These are phyloP conservation scores for Caenorhabditis briggsae DNA, from an alignment of 1,140 invertebrate species.

Conservation along the genomic window DNA sequence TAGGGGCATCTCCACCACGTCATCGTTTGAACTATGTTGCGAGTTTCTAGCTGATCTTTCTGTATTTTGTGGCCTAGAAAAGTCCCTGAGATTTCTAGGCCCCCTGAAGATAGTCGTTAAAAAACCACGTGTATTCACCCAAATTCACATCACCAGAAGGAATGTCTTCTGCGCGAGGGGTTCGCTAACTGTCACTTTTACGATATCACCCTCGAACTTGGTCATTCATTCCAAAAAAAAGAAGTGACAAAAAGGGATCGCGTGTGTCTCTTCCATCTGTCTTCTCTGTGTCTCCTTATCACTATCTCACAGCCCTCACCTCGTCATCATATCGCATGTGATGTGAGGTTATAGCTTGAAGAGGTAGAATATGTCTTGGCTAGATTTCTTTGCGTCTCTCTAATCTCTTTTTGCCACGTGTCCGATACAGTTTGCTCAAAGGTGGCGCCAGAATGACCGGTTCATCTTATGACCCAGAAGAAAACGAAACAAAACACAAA, in stretches of 20 bases:
- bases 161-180: neutral
- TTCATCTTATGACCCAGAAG: neutral
- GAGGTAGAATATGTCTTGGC: no score
- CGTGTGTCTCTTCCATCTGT: neutral
- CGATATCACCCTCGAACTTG: neutral
- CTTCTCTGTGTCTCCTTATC: neutral
- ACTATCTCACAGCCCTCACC: neutral
- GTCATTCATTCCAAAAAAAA: slow-evolving; percentile 25
- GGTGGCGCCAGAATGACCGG: neutral
- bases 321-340: slow-evolving; percentile 28
- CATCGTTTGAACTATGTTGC: neutral
- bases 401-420: no score
- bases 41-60: neutral
- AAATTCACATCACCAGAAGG: neutral
- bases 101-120: no score
- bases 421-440: no score
- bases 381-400: no score
- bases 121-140: no score
- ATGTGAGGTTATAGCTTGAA: neutral
- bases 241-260: neutral
- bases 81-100: neutral
- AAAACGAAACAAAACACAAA: slow-evolving; percentile 10
- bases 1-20: neutral
- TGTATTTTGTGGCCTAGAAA: neutral
- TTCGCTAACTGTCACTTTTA: slow-evolving; percentile 19